These are phyloP conservation scores for Andrena marginata DNA, from an alignment of 2,888 invertebrate genomes.

Conservation along the genomic window DNA sequence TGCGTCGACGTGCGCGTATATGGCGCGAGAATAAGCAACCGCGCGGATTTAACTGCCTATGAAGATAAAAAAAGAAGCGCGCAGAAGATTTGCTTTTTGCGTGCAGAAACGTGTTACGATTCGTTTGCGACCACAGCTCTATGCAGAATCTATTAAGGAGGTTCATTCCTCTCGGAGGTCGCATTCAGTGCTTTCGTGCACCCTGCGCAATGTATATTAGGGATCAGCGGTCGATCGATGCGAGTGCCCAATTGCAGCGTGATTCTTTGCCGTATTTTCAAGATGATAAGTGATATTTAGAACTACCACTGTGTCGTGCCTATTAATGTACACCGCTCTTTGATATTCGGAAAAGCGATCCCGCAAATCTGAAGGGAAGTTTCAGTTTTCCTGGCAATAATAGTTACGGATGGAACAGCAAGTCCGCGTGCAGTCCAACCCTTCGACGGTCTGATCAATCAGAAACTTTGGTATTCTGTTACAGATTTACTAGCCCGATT, in stretches of 20 bases:
- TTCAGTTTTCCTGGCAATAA: conserved; percentile 39
- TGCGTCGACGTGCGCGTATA: conserved; percentile 21
- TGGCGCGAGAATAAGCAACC: conserved; percentile 15
- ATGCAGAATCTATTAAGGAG: neutral
- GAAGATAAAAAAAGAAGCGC: conserved; percentile 4
- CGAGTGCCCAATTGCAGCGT: conserved; percentile 29
- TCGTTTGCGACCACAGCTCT: conserved; percentile 56
- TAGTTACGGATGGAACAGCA: conserved; percentile 38
- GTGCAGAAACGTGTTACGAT: conserved; percentile 27
- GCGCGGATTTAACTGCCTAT: conserved; percentile 19
- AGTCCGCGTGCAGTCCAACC: conserved; percentile 18
- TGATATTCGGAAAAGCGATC: conserved; percentile 47
- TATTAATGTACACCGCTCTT: conserved; percentile 57
- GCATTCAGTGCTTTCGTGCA: neutral
- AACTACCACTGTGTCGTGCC: conserved; percentile 66
- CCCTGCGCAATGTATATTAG: conserved; percentile 26
- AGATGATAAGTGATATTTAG: conserved; percentile 51
- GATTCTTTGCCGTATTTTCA: conserved; percentile 43
- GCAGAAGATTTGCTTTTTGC: conserved; percentile 29
- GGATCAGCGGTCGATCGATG: conserved; percentile 52
- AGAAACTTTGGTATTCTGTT: neutral
- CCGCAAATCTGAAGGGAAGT: conserved; percentile 23
- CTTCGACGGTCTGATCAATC: neutral
- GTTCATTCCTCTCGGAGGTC: neutral
- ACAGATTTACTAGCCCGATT: neutral